phyloP scores from a whole-genome alignment of 2,888 invertebrate species.

The Metalampra italica region DNA sequence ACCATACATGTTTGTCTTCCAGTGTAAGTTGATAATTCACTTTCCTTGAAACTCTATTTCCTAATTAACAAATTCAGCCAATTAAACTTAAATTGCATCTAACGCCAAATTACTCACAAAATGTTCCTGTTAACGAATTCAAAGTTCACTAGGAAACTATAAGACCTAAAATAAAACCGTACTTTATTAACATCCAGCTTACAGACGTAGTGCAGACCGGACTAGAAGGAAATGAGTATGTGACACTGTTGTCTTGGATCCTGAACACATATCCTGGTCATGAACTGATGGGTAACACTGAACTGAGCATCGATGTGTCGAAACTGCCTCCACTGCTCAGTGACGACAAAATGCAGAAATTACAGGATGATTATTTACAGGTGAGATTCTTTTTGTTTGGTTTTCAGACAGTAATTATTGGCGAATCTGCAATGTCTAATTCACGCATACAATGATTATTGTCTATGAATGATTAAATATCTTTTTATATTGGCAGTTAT shows the following conservation, averaged over 20 bases:
- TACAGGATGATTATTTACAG: conserved; percentile 90
- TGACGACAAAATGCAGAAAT: conserved; percentile 83
- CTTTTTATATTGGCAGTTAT: too few species aligned
- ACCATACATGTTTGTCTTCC: conserved; percentile 91
- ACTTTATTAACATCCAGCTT: conserved; percentile 80
- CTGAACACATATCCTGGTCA: conserved; percentile 93
- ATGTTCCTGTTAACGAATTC: too few species aligned
- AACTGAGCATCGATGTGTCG: conserved; percentile 86
- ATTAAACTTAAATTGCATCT: too few species aligned
- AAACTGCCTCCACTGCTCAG: conserved; percentile 88
- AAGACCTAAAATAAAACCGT: too few species aligned
- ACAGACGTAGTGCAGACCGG: conserved; percentile 93
- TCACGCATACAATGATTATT: too few species aligned
- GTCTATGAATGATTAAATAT: too few species aligned
- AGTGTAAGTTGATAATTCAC: conserved; percentile 82
- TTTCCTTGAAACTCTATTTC: background rate
- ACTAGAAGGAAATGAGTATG: conserved; percentile 97
- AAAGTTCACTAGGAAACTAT: too few species aligned
- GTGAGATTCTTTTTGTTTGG: conserved; percentile 35
- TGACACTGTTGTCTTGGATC: conserved; percentile 95
- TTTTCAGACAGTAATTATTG: background rate
- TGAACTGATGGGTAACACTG: conserved; percentile 93
- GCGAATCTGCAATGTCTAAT: too few species aligned
- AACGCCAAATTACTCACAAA: too few species aligned
- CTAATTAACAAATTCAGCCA: too few species aligned